Base-by-base conservation (phyloP, 2,888 invertebrate genomes). In the Alviniconcha strummeri region DNA sequence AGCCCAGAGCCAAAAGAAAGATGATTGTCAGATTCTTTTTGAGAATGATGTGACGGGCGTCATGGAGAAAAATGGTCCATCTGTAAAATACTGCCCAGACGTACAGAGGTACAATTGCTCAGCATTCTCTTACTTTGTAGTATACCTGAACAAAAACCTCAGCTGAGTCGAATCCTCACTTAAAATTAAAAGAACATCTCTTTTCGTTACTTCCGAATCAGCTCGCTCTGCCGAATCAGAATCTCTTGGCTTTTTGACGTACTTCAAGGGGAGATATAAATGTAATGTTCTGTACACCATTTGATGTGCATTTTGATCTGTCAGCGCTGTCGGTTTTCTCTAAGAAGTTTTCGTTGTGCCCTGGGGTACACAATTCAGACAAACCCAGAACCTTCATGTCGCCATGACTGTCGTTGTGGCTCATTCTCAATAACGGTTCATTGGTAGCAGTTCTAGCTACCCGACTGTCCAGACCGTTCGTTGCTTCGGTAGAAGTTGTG, bases 211-310 rank as follows among this genome's bases (percentile, higher is more conserved):
- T 64, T 13, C 64, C 9, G 64, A 64, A 64, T 64, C 64, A 13
- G 1, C 15, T 64, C 15, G 64, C 64, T 4, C 15, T 64, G 64
- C 15, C 15, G 64, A 9, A 8, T 83, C 69, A 83, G 17, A 60
- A 80, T 55, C 83, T 64, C 74, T 84, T 84, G 57, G 81, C 84
- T 54, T 82, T 82, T 17, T 71, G 57, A 64, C 81, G 84, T 8
- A 52, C 75, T 15, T 78, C 78, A 8, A 84, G 74, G 17, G 84
- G 84, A 13, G 84, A 82, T 19, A 84, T 77, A 60, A 82, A 84
- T 1, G 67, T 78, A 64, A 84, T 79, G 67, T 76, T 84, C 17
- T 81, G 60, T 8, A 77, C 54, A 2, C 71, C 56, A 13, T 71
- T 79, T 3, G 60, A 54, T 36, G 69, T 81, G 5, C 54, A 8